phyloP scores from a whole-genome alignment of 2,113 vertebrate genomes.

The Brevimyrus niger region DNA sequence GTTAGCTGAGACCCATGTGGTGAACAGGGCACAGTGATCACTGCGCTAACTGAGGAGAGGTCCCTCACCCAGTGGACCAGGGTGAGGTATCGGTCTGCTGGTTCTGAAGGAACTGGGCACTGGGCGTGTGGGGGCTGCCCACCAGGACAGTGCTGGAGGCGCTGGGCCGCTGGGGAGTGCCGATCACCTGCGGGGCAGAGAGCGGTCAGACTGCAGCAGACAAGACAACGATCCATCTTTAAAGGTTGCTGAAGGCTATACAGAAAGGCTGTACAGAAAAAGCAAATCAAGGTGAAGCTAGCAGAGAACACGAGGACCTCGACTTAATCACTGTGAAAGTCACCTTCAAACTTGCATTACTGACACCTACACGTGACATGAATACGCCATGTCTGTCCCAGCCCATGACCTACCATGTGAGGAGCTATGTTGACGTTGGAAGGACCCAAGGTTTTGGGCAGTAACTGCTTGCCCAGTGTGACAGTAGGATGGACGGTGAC shows the following conservation, averaged over 20 bases:
- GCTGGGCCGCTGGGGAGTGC: slow-evolving; percentile 74
- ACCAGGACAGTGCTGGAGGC: slow-evolving; percentile 83
- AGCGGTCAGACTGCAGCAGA: background rate
- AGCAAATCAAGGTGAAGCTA: background rate
- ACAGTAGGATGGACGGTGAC: slow-evolving; percentile 86
- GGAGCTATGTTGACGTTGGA: slow-evolving; percentile 92
- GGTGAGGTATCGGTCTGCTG: slow-evolving; percentile 90
- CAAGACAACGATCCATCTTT: background rate
- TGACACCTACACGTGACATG: background rate
- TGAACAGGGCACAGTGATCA: background rate
- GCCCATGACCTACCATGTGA: slow-evolving; percentile 81
- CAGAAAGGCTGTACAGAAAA: background rate
- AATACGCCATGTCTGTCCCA: background rate
- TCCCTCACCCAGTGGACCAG: slow-evolving; percentile 91
- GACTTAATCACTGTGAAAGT: background rate
- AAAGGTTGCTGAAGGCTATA: background rate
- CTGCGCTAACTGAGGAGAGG: background rate
- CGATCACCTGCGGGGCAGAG: slow-evolving; percentile 58
- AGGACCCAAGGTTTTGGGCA: slow-evolving; percentile 96
- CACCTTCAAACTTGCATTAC: background rate
- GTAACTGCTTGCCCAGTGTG: slow-evolving; percentile 86
- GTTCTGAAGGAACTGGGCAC: slow-evolving; percentile 89
- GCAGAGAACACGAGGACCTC: background rate
- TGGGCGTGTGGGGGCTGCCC: slow-evolving; percentile 93
- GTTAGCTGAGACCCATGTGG: background rate